Conservation (phyloP, 2,888 invertebrate species). For the Loripinus fragilis region DNA sequence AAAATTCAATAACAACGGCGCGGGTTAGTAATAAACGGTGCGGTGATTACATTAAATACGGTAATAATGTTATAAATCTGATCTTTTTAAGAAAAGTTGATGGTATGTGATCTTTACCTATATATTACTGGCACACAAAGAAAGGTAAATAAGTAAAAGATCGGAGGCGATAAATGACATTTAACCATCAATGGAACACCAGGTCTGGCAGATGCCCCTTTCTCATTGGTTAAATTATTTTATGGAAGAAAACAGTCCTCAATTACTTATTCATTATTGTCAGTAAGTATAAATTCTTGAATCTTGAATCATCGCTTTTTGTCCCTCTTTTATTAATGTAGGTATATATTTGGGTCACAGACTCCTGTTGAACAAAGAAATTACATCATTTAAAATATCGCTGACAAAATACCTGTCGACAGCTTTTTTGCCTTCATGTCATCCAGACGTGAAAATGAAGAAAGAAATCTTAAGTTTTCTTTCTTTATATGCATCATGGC, state of each 20-base stretch:
- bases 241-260: constrained; percentile 3
- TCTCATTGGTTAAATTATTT: constrained; percentile 16
- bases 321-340: constrained; percentile 8
- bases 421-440: not conserved
- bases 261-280: constrained; percentile 17
- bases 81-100: not conserved
- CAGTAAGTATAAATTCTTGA: constrained; percentile 20
- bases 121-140: constrained; percentile 4
- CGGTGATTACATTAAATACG: too few relatives aligned
- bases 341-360: constrained; percentile 19
- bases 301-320: constrained; percentile 11
- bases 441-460: not conserved
- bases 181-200: constrained; percentile 9
- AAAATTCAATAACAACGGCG: too few relatives aligned
- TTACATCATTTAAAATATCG: constrained; percentile 10
- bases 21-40: too few relatives aligned
- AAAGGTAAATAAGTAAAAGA: constrained; percentile 16
- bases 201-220: not conserved
- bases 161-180: not conserved
- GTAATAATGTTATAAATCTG: not conserved
- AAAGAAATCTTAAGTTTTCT: too few relatives aligned
- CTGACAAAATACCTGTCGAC: constrained; percentile 16
- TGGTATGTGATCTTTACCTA: constrained; percentile 16
- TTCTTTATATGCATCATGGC: too few relatives aligned
- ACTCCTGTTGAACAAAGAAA: constrained; percentile 7